Conservation (phyloP, 1,140 invertebrate species). For the Dolichoris vasculosae region DNA sequence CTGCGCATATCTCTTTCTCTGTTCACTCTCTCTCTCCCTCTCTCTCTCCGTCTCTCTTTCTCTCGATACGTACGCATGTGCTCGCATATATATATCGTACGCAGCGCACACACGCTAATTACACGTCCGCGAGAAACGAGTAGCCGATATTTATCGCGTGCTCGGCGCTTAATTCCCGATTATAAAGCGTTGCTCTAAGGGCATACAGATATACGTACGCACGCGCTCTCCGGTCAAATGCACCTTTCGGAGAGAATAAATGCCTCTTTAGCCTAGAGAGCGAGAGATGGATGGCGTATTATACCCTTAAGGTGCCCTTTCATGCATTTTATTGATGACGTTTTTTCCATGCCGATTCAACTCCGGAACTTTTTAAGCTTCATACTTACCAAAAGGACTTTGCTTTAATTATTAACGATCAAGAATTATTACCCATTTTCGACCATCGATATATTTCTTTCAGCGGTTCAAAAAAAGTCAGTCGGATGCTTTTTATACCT, state of each 20-base stretch:
- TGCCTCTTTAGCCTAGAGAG: constrained; percentile 18
- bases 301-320: background rate
- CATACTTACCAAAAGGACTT: background rate
- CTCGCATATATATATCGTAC: background rate
- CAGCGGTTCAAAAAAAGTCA: background rate
- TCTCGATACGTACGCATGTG: background rate
- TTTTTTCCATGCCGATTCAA: background rate
- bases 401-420: constrained; percentile 14
- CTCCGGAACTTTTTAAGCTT: background rate
- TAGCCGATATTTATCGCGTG: constrained; percentile 49
- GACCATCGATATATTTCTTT: background rate
- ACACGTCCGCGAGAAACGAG: constrained; percentile 51
- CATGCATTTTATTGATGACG: constrained; percentile 25
- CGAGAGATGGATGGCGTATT: background rate
- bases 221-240: background rate
- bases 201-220: background rate
- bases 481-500: constrained; percentile 2
- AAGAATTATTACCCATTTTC: background rate
- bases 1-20: background rate
- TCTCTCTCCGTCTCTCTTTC: background rate
- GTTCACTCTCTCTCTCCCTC: background rate
- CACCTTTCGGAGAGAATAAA: constrained; percentile 13
- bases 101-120: constrained; percentile 42
- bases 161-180: constrained; percentile 52
- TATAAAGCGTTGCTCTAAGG: constrained; percentile 43